phyloP scores from a whole-genome alignment of 2,113 vertebrate species.

The human region DNA sequence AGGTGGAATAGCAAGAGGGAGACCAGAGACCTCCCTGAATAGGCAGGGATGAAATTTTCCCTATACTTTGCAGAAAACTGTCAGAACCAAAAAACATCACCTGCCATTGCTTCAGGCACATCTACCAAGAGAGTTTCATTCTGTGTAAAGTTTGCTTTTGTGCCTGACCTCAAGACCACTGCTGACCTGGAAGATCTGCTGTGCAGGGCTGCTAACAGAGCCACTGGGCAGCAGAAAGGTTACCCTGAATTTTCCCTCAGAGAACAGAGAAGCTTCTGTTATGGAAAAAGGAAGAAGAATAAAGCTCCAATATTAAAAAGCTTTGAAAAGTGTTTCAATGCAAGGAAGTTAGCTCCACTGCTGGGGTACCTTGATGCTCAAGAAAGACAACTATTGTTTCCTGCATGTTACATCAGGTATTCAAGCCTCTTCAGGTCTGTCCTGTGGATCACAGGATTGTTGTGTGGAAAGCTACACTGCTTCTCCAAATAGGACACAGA shows the following conservation, averaged over 20 bases:
- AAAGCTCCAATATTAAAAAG: constrained; percentile 58
- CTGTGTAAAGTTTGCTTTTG: background rate
- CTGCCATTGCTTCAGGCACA: background rate
- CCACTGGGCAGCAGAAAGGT: background rate
- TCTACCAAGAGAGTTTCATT: background rate
- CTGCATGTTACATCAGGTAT: background rate
- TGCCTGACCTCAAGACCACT: background rate
- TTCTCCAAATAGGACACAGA: constrained; percentile 67
- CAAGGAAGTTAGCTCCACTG: background rate
- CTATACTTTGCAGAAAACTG: background rate
- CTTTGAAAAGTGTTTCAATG: constrained; percentile 12
- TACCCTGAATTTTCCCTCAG: background rate
- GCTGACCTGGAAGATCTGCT: background rate
- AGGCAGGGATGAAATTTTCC: background rate
- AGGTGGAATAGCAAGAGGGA: background rate
- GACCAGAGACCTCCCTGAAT: background rate
- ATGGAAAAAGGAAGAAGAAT: background rate
- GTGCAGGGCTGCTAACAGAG: constrained; percentile 6
- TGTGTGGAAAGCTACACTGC: background rate
- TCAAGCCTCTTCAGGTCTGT: background rate
- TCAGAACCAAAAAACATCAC: background rate
- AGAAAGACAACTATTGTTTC: background rate
- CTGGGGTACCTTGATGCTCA: background rate
- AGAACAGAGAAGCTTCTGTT: constrained; percentile 48
- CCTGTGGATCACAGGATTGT: background rate